These are phyloP conservation scores for Drosophila lini DNA, from an alignment of 1,140 invertebrate species.

Conservation along the genomic window DNA sequence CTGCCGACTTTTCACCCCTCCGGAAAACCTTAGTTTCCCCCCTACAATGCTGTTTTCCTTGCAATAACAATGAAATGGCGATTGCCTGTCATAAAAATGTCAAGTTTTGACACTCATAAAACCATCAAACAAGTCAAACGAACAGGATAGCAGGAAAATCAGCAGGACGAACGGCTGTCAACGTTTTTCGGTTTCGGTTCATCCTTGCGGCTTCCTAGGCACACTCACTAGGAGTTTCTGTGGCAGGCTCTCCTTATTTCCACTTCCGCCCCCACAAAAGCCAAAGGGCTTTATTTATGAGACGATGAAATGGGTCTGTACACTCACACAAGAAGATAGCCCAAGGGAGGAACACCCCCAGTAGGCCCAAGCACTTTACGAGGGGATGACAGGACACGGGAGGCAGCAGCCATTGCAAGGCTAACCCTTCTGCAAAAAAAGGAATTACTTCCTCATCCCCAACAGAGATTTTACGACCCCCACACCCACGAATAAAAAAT, in stretches of 20 bases:
- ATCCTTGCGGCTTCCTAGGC: constrained; percentile 49
- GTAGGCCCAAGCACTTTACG: constrained; percentile 18
- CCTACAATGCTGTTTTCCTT: neutral
- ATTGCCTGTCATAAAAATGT: constrained; percentile 69
- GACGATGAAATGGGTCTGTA: neutral
- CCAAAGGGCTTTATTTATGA: constrained; percentile 32
- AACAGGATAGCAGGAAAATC: constrained; percentile 71
- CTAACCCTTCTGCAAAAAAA: constrained; percentile 2
- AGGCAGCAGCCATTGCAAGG: neutral
- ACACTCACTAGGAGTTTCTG: constrained; percentile 24
- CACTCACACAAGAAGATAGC: neutral
- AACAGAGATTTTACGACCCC: neutral
- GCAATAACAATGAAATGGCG: constrained; percentile 64
- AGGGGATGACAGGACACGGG: constrained; percentile 4
- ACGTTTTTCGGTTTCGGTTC: constrained; percentile 50
- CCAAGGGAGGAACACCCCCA: constrained; percentile 14
- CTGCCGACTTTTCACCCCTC: neutral
- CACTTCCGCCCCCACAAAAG: constrained; percentile 1
- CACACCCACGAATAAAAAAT: constrained; percentile 16
- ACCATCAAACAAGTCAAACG: constrained; percentile 81
- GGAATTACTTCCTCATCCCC: constrained; percentile 1
- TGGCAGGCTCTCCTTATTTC: constrained; percentile 29
- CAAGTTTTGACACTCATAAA: constrained; percentile 80
- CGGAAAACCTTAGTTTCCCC: constrained; percentile 11
- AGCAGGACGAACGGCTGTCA: constrained; percentile 59